Percentiles rank a stretch among this genome's conserved stretches.
Conservation (phyloP, 2,797 vertebrate species). For the Esox lucius region DNA sequence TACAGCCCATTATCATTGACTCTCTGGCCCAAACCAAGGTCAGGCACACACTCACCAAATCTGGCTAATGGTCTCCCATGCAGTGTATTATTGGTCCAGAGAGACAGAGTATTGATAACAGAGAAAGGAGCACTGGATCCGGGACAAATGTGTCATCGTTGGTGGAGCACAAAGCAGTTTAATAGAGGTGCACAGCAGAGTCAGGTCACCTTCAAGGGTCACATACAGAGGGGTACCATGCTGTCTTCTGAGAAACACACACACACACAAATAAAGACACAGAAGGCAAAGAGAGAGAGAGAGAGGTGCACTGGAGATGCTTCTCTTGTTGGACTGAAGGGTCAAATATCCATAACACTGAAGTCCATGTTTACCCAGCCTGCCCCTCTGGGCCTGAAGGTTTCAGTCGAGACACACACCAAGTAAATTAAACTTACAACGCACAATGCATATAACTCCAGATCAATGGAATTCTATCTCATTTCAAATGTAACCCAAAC, state of each 20-base stretch:
- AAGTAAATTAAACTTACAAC: background rate
- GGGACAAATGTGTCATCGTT: conserved; percentile 25
- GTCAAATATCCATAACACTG: conserved; percentile 2
- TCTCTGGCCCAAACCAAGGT: conserved; percentile 45
- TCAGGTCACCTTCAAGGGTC: conserved; percentile 57
- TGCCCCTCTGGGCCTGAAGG: background rate
- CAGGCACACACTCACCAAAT: conserved; percentile 13
- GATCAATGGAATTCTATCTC: background rate
- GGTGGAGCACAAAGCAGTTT: background rate
- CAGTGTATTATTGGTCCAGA: conserved; percentile 7
- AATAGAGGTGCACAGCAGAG: background rate
- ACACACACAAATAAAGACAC: no score
- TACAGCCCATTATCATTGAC: conserved; percentile 42
- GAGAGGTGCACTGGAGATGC: background rate
- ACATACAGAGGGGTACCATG: background rate
- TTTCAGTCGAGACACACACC: background rate
- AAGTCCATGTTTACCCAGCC: background rate
- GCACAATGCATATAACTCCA: background rate
- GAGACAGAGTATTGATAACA: conserved; percentile 39
- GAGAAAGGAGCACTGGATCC: conserved; percentile 31
- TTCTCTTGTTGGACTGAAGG: background rate
- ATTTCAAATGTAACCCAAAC: background rate
- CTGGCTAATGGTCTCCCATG: conserved; percentile 11
- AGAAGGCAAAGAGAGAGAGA: no score
- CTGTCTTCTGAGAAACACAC: background rate